Conservation (phyloP, 2,888 invertebrate species). For the Onthophagus sagittarius region DNA sequence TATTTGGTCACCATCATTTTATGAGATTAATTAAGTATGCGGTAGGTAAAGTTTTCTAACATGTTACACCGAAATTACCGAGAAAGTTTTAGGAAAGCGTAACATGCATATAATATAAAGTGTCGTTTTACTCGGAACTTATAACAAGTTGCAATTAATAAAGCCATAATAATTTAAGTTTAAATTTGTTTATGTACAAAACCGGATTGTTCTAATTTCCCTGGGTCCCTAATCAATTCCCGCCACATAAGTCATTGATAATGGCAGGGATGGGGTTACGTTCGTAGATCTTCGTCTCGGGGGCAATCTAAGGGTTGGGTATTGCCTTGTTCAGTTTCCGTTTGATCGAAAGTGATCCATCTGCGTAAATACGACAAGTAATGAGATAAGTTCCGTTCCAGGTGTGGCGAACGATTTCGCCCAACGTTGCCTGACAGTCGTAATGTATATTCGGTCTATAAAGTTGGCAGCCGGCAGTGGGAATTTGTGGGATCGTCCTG, state of each 20-base stretch:
- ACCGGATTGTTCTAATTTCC: neutral
- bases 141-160: neutral
- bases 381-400: conserved; percentile 18
- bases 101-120: neutral
- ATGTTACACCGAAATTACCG: neutral
- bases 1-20: neutral
- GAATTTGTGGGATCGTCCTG: conserved; percentile 14
- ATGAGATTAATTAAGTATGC: no score
- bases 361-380: conserved; percentile 17
- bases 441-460: conserved; percentile 26
- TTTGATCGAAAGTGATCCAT: conserved; percentile 14
- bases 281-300: conserved; percentile 4
- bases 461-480: conserved; percentile 23
- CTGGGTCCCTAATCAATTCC: neutral
- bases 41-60: neutral
- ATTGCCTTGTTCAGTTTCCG: neutral
- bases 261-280: neutral
- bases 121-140: neutral
- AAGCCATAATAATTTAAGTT: neutral
- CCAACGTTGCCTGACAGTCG: conserved; percentile 26
- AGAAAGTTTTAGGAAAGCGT: neutral
- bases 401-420: conserved; percentile 7
- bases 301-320: conserved; percentile 1
- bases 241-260: conserved; percentile 10
- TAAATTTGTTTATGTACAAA: neutral